Conservation (phyloP, 2,797 vertebrate genomes). For the Enteromius thamalakanensis region DNA sequence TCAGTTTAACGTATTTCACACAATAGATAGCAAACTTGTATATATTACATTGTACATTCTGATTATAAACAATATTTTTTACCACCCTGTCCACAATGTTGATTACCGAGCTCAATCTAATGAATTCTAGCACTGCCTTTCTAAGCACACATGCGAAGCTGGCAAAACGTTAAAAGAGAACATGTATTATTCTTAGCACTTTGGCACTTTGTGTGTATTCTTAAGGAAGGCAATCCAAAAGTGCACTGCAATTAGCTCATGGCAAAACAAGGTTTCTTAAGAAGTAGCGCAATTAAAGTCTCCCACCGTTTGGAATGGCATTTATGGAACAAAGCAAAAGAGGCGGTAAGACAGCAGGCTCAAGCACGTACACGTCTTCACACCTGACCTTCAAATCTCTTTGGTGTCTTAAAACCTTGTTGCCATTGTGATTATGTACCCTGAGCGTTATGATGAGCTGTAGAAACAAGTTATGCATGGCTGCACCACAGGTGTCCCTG, state of each 20-base stretch:
- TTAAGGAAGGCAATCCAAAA: background rate
- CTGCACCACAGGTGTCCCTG: conserved; percentile 60
- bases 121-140: background rate
- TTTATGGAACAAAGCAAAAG: background rate
- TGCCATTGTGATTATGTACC: conserved; percentile 26
- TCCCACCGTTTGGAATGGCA: background rate
- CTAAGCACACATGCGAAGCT: background rate
- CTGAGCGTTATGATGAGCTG: conserved; percentile 36
- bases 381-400: conserved; percentile 39
- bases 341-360: background rate
- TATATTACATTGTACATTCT: background rate
- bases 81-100: background rate
- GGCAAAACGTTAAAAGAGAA: background rate
- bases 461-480: conserved; percentile 60
- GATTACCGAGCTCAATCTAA: background rate
- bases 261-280: background rate
- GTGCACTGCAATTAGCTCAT: background rate
- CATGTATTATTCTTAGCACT: background rate
- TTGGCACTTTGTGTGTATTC: background rate
- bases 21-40: background rate
- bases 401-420: conserved; percentile 35
- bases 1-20: background rate
- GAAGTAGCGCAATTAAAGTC: background rate
- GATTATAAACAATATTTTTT: background rate
- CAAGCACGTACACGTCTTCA: conserved; percentile 12